Evolutionary conservation across 2,888 invertebrate species (phyloP), one percentile per base, ranked within the genome.

Genomic region (Rhagium mordax): DNA sequence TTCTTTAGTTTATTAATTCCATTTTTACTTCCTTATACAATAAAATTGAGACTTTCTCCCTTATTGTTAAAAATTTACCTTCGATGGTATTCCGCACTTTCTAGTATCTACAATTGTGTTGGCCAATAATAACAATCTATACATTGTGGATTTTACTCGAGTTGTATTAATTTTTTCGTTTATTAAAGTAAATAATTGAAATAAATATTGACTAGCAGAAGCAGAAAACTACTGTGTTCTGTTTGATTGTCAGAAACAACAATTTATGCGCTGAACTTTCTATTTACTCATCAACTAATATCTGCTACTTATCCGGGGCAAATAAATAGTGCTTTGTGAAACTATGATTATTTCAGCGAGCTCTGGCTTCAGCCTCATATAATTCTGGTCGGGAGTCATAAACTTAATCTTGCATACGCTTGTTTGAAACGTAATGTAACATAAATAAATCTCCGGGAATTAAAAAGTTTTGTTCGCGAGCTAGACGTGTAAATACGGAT

Each of bases 241-340:
- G 41, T 41, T 41, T 41, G 41, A 41, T 41, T n/a, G 5, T n/a
- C 4, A 2, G 13, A 13, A 5, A 10, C n/a, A 41, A 41, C 41
- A 41, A 41, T 41, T 41, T 41, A 41, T n/a, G 20, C 18, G n/a
- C n/a, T 13, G 33, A 59, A 59, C 18, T 61, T 47, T 61, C 51
- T 64, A 49, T 49, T 64, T 48, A 64, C 64, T 15, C 64, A 64
- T 24, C 62, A 41, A 51, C 49, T 49, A 24, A 49, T 49, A 29
- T 27, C 49, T 49, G 24, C 16, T 49, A 48, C 16, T 51, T 48
- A 64, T 64, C 51, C 29, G 24, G 47, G 21, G 49, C 29, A 51
- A 64, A 49, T 27, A 48, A 27, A 27, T 47, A 48, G 16, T 5
- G 27, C 27, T n/a, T 6, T 1, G 20, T 16, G 59, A 15, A 33